Evolutionary conservation across 2,113 vertebrate species (phyloP).

Genomic region (Vulpes vulpes): DNA sequence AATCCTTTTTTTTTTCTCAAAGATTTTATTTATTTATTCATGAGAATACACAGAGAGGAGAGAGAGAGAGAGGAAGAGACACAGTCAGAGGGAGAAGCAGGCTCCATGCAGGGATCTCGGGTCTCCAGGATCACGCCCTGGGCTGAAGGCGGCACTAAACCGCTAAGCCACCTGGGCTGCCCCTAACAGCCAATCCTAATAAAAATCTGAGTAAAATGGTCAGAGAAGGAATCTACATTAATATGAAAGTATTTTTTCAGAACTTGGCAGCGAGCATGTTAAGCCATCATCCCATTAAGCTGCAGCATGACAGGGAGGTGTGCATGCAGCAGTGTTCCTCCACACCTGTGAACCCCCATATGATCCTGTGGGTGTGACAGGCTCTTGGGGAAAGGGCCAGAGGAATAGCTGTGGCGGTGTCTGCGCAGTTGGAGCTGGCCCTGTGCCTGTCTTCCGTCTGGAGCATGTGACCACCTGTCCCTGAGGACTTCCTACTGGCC

Average conservation of each 20-base stretch:
- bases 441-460: background rate
- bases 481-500: background rate
- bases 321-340: background rate
- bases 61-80: no score
- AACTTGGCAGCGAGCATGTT: background rate
- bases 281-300: background rate
- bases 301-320: background rate
- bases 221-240: background rate
- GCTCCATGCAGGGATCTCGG: no score
- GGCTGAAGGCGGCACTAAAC: no score
- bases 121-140: no score
- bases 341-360: background rate
- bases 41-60: no score
- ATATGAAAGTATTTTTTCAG: background rate
- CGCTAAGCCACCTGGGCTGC: no score
- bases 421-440: background rate
- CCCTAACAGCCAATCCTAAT: background rate
- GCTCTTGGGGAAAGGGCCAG: background rate
- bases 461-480: background rate
- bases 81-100: no score
- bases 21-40: no score
- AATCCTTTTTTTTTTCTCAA: background rate
- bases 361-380: background rate
- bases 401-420: background rate
- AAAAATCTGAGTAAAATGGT: background rate